Evolutionary conservation across 2,797 vertebrate genomes (phyloP).

Genomic region (Propithecus perrieri): DNA sequence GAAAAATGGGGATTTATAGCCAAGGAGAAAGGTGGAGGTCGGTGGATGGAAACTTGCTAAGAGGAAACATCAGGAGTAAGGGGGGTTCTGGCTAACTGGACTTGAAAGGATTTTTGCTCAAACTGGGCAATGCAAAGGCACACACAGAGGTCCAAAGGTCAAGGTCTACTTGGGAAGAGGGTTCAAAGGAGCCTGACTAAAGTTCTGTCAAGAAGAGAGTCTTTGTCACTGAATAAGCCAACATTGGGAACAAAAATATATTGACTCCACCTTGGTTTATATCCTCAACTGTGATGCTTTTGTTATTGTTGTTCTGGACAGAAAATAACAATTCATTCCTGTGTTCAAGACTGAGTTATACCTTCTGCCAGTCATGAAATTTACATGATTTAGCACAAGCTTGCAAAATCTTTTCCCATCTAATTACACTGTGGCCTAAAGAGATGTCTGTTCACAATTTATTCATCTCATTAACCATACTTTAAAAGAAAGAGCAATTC

Average conservation of each 20-base stretch:
- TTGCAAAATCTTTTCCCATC: not conserved
- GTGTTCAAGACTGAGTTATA: not conserved
- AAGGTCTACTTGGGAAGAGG: not conserved
- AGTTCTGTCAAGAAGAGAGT: not conserved
- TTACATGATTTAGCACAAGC: not conserved
- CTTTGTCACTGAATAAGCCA: not conserved
- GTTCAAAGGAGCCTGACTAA: not conserved
- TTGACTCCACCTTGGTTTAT: not conserved
- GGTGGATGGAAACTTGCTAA: not conserved
- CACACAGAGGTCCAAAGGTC: not conserved
- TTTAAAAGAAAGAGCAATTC: slow-evolving; percentile 28
- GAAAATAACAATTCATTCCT: not conserved
- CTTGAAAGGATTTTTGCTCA: not conserved
- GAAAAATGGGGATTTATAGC: not conserved
- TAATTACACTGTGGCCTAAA: not conserved
- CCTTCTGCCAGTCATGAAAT: not conserved
- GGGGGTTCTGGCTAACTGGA: not conserved
- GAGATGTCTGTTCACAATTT: not conserved
- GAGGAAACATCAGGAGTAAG: not conserved
- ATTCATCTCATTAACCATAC: slow-evolving; percentile 2
- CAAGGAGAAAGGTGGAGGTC: not conserved
- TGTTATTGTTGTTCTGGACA: not conserved
- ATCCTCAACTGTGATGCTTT: not conserved
- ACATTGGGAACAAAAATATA: not conserved
- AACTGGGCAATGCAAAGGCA: not conserved